Base-by-base conservation (phyloP, 2,888 invertebrate species). In the Empis livida region DNA sequence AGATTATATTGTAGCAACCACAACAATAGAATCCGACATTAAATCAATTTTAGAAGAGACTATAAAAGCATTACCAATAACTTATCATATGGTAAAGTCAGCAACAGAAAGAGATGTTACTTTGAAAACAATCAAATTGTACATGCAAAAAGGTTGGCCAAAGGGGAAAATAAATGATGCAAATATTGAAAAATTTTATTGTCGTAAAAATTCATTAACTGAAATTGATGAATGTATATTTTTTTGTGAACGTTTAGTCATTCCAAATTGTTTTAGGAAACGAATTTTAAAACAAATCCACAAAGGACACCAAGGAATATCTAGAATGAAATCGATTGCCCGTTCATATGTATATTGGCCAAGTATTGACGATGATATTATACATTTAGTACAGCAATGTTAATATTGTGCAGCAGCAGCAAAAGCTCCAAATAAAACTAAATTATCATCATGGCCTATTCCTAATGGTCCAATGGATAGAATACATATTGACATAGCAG, bases 401-500 rank as follows among this genome's bases (percentile, higher is more conserved):
- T 42, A 45, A n/a, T 47, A 46, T 14, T 62, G 63, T 52, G 51
- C 53, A 42, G 40, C 45, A 32, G 50, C 54, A 40, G 56, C 55
- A 43, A 59, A 57, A 48, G 55, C 56, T 23, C 57, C 60, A 41
- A 47, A 49, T 13, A 61, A 58, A 55, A 53, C 54, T 13, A 40
- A 15, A 37, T 43, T 56, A 20, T 49, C 51, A 30, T 50, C 57
- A 30, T 59, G 57, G 51, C 51, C 49, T 23, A 56, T 54, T 47
- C 50, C 63, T 20, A 51, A 48, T 8, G 49, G 54, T 44, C 58
- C 60, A 11, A 65, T 63, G 62, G 55, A 64, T 47, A 54, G 69
- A 15, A 51, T 70, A 5, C 69, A 71, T 54, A 55, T 67, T 14
- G 71, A 71, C 53, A 69, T 64, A 56, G 65, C 67, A 13, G 68